A percentile compares a stretch with the other conserved stretches of the same genome.
phyloP scores from a whole-genome alignment of 23 tunicate species.

The Phallusia fumigata region DNA sequence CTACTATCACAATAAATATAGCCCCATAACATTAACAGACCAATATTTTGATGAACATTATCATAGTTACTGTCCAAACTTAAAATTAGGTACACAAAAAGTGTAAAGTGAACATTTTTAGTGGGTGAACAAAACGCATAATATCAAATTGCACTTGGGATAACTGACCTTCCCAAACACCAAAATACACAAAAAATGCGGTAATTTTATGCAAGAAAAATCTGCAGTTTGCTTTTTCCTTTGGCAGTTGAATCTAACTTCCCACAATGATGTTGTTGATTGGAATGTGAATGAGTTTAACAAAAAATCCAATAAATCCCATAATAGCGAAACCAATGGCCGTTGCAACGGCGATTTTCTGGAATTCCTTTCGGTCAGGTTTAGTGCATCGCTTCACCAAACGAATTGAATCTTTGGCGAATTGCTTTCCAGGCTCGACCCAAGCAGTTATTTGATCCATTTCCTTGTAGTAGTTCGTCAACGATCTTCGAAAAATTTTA shows the following conservation, averaged over 20 bases:
- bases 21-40: too few species aligned
- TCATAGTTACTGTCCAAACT: too few species aligned
- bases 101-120: too few species aligned
- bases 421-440: conserved; percentile 91
- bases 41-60: too few species aligned
- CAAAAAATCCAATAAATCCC: conserved; percentile 99
- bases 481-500: neutral
- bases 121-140: too few species aligned
- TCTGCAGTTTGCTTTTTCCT: neutral
- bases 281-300: conserved; percentile 98
- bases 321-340: conserved; percentile 99
- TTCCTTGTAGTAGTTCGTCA: neutral
- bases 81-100: too few species aligned
- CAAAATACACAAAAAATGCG: conserved; percentile 6
- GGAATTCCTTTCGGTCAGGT: conserved; percentile 98
- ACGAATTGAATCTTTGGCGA: conserved; percentile 90
- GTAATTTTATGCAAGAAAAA: neutral
- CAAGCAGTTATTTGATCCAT: conserved; percentile 81
- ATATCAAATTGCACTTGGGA: too few species aligned
- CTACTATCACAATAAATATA: too few species aligned
- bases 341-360: conserved; percentile 96
- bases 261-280: conserved; percentile 99
- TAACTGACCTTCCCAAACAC: neutral
- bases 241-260: conserved; percentile 32
- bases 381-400: conserved; percentile 96